Evolutionary conservation across 2,113 vertebrate genomes (phyloP), one percentile per base, ranked within the genome.

Genomic region (Probosciger aterrimus): DNA sequence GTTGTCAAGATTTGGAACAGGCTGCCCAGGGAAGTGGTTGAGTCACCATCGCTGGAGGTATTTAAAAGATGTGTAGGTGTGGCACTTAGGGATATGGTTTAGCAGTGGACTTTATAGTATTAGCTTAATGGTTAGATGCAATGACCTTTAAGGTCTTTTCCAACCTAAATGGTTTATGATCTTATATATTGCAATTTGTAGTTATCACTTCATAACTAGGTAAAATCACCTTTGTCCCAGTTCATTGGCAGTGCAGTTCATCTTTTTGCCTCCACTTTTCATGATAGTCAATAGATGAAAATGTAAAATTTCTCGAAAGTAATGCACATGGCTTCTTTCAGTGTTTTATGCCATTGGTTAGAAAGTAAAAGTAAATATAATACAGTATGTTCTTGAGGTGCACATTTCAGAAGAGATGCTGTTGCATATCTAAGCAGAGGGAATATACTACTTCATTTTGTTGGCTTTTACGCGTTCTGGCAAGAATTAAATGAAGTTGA

Each of bases 31-130:
- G 27, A 59, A 27, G 37, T 9, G 12, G 14, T 52, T 11, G 35
- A 44, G 31, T 73, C n/a, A 23, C 6, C 24, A 59, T 68, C 9
- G 41, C 52, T 83, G 41, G 25, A 52, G 35, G 14, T 52, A 16
- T 63, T 47, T 63, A 53, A 59, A 76, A 44, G 37, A 35, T 0
- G 0, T 2, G 4, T n/a, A n/a, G 43, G 6, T 1, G 1, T 19
- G 33, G 22, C 14, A 3, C 23, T 60, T 28, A 63, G 37, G 22
- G 43, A 33, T 10, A 6, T 35, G 7, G 41, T 81, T 86, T 75
- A 50, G 20, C 25, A 10, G 18, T 7, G 27, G 24, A 25, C 4
- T 19, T 73, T 13, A 10, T 43, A 33, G 5, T 77, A 20, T 7
- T 30, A 14, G 11, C 2, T 68, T 87, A 44, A 46, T 0, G 1